Base-by-base conservation (phyloP, 2,113 vertebrate genomes). In the Coturnix japonica region DNA sequence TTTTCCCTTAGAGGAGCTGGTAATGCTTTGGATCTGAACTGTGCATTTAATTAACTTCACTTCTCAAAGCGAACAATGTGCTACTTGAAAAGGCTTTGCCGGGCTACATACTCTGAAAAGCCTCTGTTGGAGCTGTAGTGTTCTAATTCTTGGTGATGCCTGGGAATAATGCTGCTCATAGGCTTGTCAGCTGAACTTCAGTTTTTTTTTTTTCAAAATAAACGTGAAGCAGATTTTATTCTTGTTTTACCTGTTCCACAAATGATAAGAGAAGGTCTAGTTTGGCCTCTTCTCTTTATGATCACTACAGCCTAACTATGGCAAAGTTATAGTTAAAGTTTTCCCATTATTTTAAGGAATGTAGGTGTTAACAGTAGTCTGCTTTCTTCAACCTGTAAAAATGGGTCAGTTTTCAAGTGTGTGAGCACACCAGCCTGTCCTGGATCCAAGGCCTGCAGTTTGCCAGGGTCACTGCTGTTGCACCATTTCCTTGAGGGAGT, bases 41-140 rank as follows among this genome's bases (percentile, higher is more conserved):
- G 19, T 51, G 19, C 44, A 73, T 83, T 93, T 94, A 81, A 81
- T 94, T 90, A 91, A 90, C 54, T 90, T 81, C 57, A 20, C 54
- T 93, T 90, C 66, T 54, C 83, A 63, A 61, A 84, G 21, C 0
- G 3, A 71, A 71, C 41, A 88, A 35, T 75, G 5, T 3, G 0
- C 47, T 23, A n/a, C 20, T 87, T 79, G 57, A 66, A 86, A 72
- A 72, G 54, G 6, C 44, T 94, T 93, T 89, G n/a, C 31, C 73
- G 51, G 70, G 51, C 60, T 70, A 11, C 69, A 16, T 81, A 20
- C 7, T 72, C 74, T 95, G 44, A 86, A 76, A 70, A 87, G 44
- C 54, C 39, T 81, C 47, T 39, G 15, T 4, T 69, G 53, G 31
- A 80, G 54, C 21, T 1, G 2, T 63, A 35, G 7, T 80, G 9